Percentiles rank a stretch among this genome's conserved stretches.
Evolutionary conservation across 2,888 invertebrate genomes (phyloP).

Genomic region (Dynastes hyllus): DNA sequence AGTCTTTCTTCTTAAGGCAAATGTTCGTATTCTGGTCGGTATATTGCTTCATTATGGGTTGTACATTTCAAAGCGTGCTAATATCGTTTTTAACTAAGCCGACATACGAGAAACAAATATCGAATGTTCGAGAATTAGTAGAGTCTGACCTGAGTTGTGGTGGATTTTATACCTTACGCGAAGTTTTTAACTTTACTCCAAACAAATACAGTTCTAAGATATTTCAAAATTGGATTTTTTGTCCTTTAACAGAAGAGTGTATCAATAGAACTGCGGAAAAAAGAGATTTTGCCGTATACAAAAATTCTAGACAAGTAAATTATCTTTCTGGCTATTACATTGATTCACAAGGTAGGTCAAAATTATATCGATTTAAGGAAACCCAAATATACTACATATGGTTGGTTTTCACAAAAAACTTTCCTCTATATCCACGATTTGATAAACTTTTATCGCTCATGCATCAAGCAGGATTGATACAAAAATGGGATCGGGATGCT

Average conservation of each 20-base stretch:
- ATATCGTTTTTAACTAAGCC: conserved; percentile 75
- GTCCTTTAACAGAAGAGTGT: conserved; percentile 56
- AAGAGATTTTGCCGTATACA: conserved; percentile 56
- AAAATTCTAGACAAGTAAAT: conserved; percentile 54
- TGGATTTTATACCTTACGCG: conserved; percentile 49
- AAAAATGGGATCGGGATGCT: conserved; percentile 54
- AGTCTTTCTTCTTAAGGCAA: conserved; percentile 35
- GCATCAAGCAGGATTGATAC: conserved; percentile 51
- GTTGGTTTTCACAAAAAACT: conserved; percentile 51
- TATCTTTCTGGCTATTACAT: conserved; percentile 56
- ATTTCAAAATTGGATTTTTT: conserved; percentile 54
- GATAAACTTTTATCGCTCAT: conserved; percentile 47
- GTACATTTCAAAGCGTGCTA: conserved; percentile 76
- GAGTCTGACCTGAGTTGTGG: conserved; percentile 71
- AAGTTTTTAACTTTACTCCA: conserved; percentile 44
- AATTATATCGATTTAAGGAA: conserved; percentile 54
- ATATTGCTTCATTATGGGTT: conserved; percentile 73
- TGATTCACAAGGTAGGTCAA: conserved; percentile 52
- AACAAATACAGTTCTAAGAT: conserved; percentile 50
- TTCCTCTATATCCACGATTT: conserved; percentile 51
- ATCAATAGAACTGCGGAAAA: conserved; percentile 56
- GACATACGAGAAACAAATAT: conserved; percentile 73
- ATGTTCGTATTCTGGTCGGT: conserved; percentile 73
- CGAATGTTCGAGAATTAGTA: conserved; percentile 73
- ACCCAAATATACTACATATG: conserved; percentile 45